These are phyloP conservation scores for Tenualosa thibaudeaui DNA, from an alignment of 2,797 vertebrate species.

Conservation along the genomic window DNA sequence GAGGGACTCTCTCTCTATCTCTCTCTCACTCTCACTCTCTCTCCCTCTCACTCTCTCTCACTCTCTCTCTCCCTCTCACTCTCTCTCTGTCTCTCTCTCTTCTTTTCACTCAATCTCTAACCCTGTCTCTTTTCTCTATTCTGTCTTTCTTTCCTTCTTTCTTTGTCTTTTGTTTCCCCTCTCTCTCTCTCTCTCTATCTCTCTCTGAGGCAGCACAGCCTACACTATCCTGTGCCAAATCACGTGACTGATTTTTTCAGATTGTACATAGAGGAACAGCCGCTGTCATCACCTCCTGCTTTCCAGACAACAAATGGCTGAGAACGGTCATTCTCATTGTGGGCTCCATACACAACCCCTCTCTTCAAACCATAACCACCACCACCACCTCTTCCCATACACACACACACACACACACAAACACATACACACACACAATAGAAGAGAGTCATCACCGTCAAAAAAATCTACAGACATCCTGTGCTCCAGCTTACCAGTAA, in stretches of 20 bases:
- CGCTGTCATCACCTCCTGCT: constrained; percentile 38
- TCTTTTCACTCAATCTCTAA: background rate
- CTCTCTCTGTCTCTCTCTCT: background rate
- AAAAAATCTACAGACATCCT: constrained; percentile 6
- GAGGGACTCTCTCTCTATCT: constrained; percentile 9
- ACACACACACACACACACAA: constrained; percentile 9
- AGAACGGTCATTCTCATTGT: constrained; percentile 4
- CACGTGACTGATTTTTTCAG: constrained; percentile 54
- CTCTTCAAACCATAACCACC: constrained; percentile 30
- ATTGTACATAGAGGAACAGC: constrained; percentile 41
- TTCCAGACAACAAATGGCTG: constrained; percentile 44
- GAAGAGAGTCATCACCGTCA: background rate
- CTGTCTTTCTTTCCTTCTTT: no score
- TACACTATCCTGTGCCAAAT: constrained; percentile 65
- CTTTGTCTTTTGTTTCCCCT: no score
- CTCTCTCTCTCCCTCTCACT: no score
- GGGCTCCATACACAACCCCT: constrained; percentile 34
- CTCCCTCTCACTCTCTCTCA: background rate
- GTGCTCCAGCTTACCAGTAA: background rate
- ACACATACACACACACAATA: constrained; percentile 32
- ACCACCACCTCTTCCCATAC: constrained; percentile 13
- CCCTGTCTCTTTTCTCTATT: no score
- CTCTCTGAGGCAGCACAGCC: constrained; percentile 47
- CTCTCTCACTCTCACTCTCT: constrained; percentile 36
- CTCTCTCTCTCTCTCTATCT: background rate